These are phyloP conservation scores for Eueides isabella DNA, from an alignment of 1,140 invertebrate species.

Conservation along the genomic window DNA sequence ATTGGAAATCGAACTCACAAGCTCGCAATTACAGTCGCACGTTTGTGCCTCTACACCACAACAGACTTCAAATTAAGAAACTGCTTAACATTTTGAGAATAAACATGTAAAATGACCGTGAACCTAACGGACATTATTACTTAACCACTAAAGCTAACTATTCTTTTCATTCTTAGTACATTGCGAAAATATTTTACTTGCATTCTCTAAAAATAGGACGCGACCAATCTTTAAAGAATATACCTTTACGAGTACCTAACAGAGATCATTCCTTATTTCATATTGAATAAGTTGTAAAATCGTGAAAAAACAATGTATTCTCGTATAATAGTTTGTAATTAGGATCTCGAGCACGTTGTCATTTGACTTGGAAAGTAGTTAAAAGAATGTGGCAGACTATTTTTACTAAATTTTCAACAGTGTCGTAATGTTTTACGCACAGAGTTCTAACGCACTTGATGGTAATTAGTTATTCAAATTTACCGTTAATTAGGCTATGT, in stretches of 20 bases:
- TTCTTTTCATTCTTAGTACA: slow-evolving; percentile 11
- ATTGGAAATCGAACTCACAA: no score
- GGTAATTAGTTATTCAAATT: not conserved
- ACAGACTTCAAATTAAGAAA: no score
- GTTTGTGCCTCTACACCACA: no score
- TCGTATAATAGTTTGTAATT: slow-evolving; percentile 66
- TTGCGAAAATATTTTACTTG: slow-evolving; percentile 39
- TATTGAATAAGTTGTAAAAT: slow-evolving; percentile 29
- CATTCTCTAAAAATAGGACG: slow-evolving; percentile 39
- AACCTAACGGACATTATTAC: slow-evolving; percentile 43
- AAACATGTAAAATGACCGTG: slow-evolving; percentile 41
- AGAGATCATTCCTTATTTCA: slow-evolving; percentile 44
- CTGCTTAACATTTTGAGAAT: not conserved
- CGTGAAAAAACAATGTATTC: not conserved
- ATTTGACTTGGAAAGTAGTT: slow-evolving; percentile 76
- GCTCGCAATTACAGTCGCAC: no score
- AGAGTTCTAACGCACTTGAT: not conserved
- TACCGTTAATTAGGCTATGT: not conserved
- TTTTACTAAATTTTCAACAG: slow-evolving; percentile 60
- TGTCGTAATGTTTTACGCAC: slow-evolving; percentile 51
- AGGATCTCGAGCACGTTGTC: slow-evolving; percentile 65
- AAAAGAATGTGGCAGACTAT: slow-evolving; percentile 58
- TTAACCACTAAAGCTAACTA: slow-evolving; percentile 6
- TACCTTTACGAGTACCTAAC: not conserved
- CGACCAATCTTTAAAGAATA: slow-evolving; percentile 57